These are phyloP conservation scores for Tyrophagus putrescentiae DNA, from an alignment of 1,140 invertebrate genomes.

Conservation along the genomic window DNA sequence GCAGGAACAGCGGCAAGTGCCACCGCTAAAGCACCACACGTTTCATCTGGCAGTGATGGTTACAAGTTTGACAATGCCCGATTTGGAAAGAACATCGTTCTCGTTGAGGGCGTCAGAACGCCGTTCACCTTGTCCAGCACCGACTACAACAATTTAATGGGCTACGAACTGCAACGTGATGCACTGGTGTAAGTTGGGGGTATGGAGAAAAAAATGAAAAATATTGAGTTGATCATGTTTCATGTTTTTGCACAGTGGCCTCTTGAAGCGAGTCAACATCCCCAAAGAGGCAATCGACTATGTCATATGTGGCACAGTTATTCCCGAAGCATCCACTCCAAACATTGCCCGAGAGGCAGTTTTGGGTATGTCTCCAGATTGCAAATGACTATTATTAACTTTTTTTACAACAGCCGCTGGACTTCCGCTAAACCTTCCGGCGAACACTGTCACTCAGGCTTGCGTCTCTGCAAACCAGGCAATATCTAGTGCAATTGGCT, in stretches of 20 bases:
- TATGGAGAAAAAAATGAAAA: no score
- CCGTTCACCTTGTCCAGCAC: constrained; percentile 90
- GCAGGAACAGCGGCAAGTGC: background rate
- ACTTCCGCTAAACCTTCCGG: constrained; percentile 78
- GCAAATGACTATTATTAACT: no score
- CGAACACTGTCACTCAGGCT: constrained; percentile 96
- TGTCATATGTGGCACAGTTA: constrained; percentile 87
- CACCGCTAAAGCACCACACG: background rate
- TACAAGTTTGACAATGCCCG: constrained; percentile 16
- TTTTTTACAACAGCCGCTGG: no score
- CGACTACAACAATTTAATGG: constrained; percentile 80
- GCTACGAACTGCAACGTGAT: constrained; percentile 80
- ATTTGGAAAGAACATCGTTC: constrained; percentile 63
- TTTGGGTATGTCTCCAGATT: no score
- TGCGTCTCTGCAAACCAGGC: constrained; percentile 97
- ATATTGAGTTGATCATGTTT: background rate
- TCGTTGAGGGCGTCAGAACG: constrained; percentile 87
- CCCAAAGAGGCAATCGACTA: constrained; percentile 57
- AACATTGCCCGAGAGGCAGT: constrained; percentile 79
- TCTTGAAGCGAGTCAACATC: constrained; percentile 64
- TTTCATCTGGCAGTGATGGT: no score
- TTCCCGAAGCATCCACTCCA: constrained; percentile 93
- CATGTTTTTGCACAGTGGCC: constrained; percentile 43
- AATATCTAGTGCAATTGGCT: constrained; percentile 60
- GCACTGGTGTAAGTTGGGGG: constrained; percentile 73